Evolutionary conservation across 1,140 invertebrate species (phyloP).

Genomic region (Drosophila elegans): DNA sequence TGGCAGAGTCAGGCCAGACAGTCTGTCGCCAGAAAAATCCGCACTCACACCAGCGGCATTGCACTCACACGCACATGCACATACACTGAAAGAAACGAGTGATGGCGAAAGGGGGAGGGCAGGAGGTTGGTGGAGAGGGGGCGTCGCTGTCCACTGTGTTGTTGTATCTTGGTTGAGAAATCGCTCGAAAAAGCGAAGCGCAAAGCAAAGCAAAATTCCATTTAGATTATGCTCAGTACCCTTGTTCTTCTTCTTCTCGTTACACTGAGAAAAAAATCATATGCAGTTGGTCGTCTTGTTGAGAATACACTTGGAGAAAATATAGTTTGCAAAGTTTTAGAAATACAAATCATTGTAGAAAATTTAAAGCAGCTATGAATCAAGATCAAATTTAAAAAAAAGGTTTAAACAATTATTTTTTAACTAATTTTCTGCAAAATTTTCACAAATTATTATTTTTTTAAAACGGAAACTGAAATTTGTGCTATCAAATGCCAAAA

Average conservation of each 20-base stretch:
- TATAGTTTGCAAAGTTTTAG: neutral
- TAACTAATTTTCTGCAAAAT: too few species aligned
- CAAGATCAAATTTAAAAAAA: too few species aligned
- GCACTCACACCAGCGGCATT: slow-evolving; percentile 52
- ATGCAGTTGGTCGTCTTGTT: neutral
- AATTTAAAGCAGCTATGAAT: too few species aligned
- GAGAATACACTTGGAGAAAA: neutral
- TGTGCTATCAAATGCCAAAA: too few species aligned
- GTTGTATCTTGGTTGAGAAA: slow-evolving; percentile 69
- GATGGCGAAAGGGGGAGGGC: neutral
- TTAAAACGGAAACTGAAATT: too few species aligned
- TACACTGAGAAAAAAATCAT: slow-evolving; percentile 7
- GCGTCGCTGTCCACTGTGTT: slow-evolving; percentile 16
- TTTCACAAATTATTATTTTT: too few species aligned
- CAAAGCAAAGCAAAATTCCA: slow-evolving; percentile 71
- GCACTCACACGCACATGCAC: slow-evolving; percentile 13
- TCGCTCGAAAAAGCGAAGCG: slow-evolving; percentile 62
- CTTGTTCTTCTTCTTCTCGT: slow-evolving; percentile 17
- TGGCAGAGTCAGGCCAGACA: slow-evolving; percentile 74
- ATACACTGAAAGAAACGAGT: slow-evolving; percentile 48
- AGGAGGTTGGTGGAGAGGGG: slow-evolving; percentile 9
- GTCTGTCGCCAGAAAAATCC: slow-evolving; percentile 82
- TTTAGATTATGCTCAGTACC: slow-evolving; percentile 68
- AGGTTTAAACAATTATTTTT: too few species aligned
- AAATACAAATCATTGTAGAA: too few species aligned